A percentile compares a stretch with the other conserved stretches of the same genome.
Evolutionary conservation across 2,113 vertebrate genomes (phyloP).

Genomic region (Clarias gariepinus): DNA sequence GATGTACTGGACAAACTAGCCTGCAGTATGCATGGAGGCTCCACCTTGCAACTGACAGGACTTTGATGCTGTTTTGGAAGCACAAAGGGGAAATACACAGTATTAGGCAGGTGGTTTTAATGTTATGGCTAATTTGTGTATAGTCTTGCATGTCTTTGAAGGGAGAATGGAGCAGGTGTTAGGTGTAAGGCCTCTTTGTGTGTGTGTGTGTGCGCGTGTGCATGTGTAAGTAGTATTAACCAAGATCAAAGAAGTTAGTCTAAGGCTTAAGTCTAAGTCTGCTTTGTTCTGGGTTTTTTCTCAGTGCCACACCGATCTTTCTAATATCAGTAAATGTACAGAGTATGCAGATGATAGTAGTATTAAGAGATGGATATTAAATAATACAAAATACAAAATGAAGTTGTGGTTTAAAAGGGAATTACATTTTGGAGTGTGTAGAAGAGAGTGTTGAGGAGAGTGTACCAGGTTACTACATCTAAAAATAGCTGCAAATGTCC

Average conservation of each 20-base stretch:
- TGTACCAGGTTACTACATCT: neutral
- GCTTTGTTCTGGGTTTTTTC: neutral
- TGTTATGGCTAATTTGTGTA: neutral
- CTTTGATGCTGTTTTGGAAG: too few species aligned
- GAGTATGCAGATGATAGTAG: neutral
- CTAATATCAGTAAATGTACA: neutral
- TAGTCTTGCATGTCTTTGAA: conserved; percentile 37
- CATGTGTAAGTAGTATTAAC: neutral
- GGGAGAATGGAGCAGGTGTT: conserved; percentile 46
- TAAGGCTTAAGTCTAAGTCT: neutral
- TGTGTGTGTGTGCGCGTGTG: too few species aligned
- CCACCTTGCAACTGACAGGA: too few species aligned
- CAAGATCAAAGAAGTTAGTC: neutral
- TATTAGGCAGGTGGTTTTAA: too few species aligned
- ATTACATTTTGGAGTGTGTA: neutral
- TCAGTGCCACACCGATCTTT: neutral
- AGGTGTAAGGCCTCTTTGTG: neutral
- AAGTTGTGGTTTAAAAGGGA: neutral
- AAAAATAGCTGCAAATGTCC: conserved; percentile 28
- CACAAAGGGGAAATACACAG: too few species aligned
- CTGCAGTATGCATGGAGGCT: too few species aligned
- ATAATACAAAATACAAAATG: too few species aligned
- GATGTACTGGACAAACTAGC: too few species aligned
- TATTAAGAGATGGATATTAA: neutral
- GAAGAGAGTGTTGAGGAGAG: neutral